Evolutionary conservation across 2,888 invertebrate genomes (phyloP).

Genomic region (Drosophila borborema): DNA sequence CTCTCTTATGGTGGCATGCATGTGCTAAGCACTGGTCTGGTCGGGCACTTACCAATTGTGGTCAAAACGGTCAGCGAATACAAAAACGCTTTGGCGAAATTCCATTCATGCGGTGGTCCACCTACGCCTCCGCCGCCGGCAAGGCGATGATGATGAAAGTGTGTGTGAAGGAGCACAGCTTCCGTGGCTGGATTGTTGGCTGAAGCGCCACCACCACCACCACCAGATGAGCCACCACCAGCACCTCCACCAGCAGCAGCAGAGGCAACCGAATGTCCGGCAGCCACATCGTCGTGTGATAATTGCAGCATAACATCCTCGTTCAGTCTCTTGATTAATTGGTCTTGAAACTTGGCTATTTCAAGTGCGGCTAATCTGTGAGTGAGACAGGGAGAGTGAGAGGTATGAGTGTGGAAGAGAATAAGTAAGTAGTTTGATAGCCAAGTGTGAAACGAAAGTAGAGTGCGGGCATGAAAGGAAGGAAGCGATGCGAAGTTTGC

Average conservation of each 20-base stretch:
- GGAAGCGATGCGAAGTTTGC: not conserved
- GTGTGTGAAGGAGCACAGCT: slow-evolving; percentile 84
- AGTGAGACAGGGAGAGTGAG: not conserved
- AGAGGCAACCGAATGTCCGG: slow-evolving; percentile 40
- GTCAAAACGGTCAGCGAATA: slow-evolving; percentile 97
- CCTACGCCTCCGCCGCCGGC: slow-evolving; percentile 84
- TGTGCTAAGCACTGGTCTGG: slow-evolving; percentile 20
- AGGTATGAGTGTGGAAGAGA: not conserved
- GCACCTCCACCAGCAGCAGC: not conserved
- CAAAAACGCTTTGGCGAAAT: slow-evolving; percentile 95
- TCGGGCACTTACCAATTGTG: slow-evolving; percentile 91
- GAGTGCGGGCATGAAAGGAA: not conserved
- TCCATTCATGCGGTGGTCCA: slow-evolving; percentile 89
- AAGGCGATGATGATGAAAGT: slow-evolving; percentile 84
- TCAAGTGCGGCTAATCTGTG: slow-evolving; percentile 85
- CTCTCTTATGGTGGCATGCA: slow-evolving; percentile 20
- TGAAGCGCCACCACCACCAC: slow-evolving; percentile 72
- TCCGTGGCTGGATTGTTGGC: slow-evolving; percentile 84
- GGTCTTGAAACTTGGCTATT: slow-evolving; percentile 91
- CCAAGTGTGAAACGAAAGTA: not conserved
- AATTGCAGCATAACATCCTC: slow-evolving; percentile 91
- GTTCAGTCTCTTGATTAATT: slow-evolving; percentile 91
- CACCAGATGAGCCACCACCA: not conserved
- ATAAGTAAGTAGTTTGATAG: slow-evolving; percentile 6
- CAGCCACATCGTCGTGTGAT: slow-evolving; percentile 85